Evolutionary conservation across 1,140 invertebrate genomes (phyloP), one percentile per base, ranked within the genome.

Genomic region (Hesperophylax magnus): DNA sequence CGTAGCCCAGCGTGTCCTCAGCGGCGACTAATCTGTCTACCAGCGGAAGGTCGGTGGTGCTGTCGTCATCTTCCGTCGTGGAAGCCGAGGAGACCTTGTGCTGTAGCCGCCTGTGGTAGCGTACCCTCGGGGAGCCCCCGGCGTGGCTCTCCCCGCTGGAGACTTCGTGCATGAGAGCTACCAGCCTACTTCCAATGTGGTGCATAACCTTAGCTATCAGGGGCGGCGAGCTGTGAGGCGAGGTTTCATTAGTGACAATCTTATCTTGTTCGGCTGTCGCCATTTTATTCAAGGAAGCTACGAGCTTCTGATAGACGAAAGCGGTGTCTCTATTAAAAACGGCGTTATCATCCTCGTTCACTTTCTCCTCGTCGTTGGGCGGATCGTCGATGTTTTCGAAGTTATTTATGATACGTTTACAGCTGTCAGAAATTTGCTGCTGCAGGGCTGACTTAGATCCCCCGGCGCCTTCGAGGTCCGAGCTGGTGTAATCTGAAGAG

Each of bases 171-270:
- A 98, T 98, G 39, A 98, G 89, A 0, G 96, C 96, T 2, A 97
- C 95, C 39, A 98, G 88, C n/a, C 96, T 88, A 58, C 95, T 95
- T 1, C 96, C 96, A 60, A 98, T 98, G 84, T 98, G 96, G 81
- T 97, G 94, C 95, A 97, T 97, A 0, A 97, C 96, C 90, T 97
- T 97, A 14, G 96, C 95, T 60, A 97, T 95, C n/a, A 97, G 86
- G 0, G 96, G 95, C 0, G 96, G 96, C 2, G 96, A 97, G 61
- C 93, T 94, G 84, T 94, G 93, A 0, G 93, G 93, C 0, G 91
- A 89, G 17, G 75, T 88, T 2, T 88, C 85, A 15, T 54, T 34
- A 9, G 89, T 87, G 17, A 87, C 89, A 77, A 86, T 86, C 88
- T 80, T 80, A 58, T 82, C 83, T 4, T 34, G 78, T 85, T 92